Evolutionary conservation across 2,113 vertebrate genomes (phyloP).

Genomic region (Mesocricetus auratus): DNA sequence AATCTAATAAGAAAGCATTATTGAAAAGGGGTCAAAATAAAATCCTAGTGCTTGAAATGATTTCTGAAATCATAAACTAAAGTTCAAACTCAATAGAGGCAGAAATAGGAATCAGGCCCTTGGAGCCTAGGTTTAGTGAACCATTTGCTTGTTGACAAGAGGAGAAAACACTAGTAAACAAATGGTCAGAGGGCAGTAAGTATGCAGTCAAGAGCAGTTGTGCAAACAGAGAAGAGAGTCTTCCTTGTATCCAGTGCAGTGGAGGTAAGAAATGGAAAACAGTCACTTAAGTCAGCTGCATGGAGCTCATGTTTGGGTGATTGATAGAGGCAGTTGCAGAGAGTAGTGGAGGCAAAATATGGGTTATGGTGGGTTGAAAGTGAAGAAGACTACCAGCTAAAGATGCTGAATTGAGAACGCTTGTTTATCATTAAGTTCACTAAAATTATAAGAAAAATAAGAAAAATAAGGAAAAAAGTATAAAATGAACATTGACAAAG

Average conservation of each 20-base stretch:
- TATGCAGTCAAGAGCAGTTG: background rate
- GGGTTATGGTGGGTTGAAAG: background rate
- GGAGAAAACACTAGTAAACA: background rate
- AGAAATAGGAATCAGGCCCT: background rate
- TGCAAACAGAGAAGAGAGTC: background rate
- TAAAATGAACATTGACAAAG: background rate
- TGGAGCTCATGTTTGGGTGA: background rate
- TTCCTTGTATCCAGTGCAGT: background rate
- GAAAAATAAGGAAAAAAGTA: background rate
- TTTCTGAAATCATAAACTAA: slow-evolving; percentile 26
- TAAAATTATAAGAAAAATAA: background rate
- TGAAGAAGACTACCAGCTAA: background rate
- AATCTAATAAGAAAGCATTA: background rate
- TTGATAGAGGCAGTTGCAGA: background rate
- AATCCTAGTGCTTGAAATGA: background rate
- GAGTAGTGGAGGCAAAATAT: background rate
- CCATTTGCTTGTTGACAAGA: background rate
- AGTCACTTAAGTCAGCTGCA: background rate
- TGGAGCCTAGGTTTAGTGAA: background rate
- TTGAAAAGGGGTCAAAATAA: background rate
- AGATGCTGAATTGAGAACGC: background rate
- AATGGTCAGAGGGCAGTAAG: background rate
- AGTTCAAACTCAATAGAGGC: background rate
- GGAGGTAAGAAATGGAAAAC: background rate
- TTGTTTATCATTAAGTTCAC: background rate